Evolutionary conservation across 1,140 invertebrate species (phyloP), one percentile per base, ranked within the genome.

Genomic region (Nylanderia fulva): DNA sequence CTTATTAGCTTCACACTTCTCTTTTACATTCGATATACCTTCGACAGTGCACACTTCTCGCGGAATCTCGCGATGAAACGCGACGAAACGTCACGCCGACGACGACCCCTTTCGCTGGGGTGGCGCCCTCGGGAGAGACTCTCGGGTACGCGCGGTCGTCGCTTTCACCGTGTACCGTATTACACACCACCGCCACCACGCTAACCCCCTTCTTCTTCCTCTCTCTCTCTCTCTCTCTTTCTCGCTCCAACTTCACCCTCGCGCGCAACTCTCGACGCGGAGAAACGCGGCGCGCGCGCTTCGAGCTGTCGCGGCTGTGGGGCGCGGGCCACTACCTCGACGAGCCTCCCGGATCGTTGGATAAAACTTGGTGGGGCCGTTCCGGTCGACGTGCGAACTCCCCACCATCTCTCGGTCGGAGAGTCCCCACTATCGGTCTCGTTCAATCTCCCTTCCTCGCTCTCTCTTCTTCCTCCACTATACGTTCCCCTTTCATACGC

Each of bases 281-380:
- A 86, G 36, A 83, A 66, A 87, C 60, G 54, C 56, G 71, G 33
- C 64, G 69, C 88, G 63, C 89, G 63, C 89, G 86, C 77, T 86
- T 84, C 84, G 64, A 91, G 90, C 87, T 92, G 87, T 91, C 91
- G 90, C 92, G 92, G 80, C 90, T 91, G 87, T 93, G 92, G 93
- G 93, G 93, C 93, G 93, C 93, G 93, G 93, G 92, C 93, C 92
- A 93, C 92, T 94, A 92, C 90, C 91, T 93, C 88, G 93, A 94
- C 92, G 92, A 93, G 92, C 93, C 92, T 91, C 94, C 94, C 93
- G 93, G 94, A 95, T 94, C 93, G 94, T 94, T 93, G 91, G 92
- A 93, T 91, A 92, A 94, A 94, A 94, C 93, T 93, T 90, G 87
- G 90, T 89, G 89, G 89, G 88, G 93, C 93, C 89, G 89, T 94